A percentile compares a stretch with the other conserved stretches of the same genome.
Conservation (phyloP, 2,888 invertebrate genomes). For the Clistopyga incitator region DNA sequence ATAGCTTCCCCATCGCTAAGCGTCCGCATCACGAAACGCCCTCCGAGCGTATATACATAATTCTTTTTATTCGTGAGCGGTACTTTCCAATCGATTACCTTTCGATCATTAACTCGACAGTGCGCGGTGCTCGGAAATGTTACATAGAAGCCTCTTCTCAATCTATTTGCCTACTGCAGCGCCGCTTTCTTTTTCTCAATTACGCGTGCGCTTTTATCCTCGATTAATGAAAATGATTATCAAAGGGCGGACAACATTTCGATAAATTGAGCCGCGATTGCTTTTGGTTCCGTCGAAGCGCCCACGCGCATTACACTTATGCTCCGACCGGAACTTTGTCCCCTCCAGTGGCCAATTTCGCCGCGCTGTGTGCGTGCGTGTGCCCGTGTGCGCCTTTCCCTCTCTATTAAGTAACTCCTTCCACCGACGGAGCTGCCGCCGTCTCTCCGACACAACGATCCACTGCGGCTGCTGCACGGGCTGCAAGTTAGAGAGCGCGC, state of each 20-base stretch:
- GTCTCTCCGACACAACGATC: constrained; percentile 4
- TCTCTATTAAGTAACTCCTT: constrained; percentile 27
- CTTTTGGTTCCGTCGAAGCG: constrained; percentile 46
- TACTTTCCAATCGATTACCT: constrained; percentile 26
- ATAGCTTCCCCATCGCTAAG: constrained; percentile 15
- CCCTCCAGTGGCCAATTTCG: constrained; percentile 37
- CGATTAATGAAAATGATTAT: neutral
- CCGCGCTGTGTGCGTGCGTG: constrained; percentile 2
- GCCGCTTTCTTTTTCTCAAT: neutral
- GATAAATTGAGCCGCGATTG: constrained; percentile 19
- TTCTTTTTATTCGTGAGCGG: neutral
- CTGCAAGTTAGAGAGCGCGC: constrained; percentile 37
- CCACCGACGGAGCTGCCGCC: constrained; percentile 17
- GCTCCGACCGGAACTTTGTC: constrained; percentile 62
- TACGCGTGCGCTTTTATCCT: neutral
- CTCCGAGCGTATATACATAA: neutral
- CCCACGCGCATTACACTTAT: constrained; percentile 64
- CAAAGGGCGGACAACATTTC: constrained; percentile 7
- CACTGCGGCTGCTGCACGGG: constrained; percentile 26
- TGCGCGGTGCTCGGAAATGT: neutral
- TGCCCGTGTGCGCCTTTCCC: constrained; percentile 30
- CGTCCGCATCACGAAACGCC: constrained; percentile 8
- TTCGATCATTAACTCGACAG: neutral
- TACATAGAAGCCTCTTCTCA: neutral
- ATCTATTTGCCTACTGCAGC: neutral